Evolutionary conservation across 1,140 invertebrate species (phyloP), one percentile per base, ranked within the genome.

Genomic region (Drosophila hydei): DNA sequence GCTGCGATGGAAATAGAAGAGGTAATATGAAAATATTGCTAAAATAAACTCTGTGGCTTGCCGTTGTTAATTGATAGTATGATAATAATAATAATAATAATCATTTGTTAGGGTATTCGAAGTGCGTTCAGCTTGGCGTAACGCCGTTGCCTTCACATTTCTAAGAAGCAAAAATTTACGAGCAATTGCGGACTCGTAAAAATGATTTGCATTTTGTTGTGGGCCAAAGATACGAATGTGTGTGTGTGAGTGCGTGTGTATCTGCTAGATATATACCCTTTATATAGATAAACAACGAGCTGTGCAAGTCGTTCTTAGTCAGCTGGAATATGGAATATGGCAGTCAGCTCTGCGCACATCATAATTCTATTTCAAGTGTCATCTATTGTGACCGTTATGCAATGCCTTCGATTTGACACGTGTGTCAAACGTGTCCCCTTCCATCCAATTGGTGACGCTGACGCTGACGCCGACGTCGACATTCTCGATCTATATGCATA

Each of bases 131-230:
- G 9, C 25, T 16, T 9, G 14, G 47, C 5, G 40, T 12, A 67
- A 67, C 47, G 48, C 54, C 60, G n/a, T 47, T 38, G 16, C n/a
- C 21, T 27, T 47, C 12, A 36, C 23, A 12, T 54, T 73, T 65
- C 59, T 23, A 47, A 68, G 79, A 73, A 75, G 54, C 47, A 36
- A 59, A 59, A 60, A 77, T 80, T 81, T 75, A 69, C 58, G 58
- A 70, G 58, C 27, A 56, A 50, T 64, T 73, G 55, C 27, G 43
- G 21, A 21, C 38, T 79, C 72, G 63, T 85, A 51, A 85, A 85
- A 84, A 72, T 84, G 80, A 84, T 84, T 85, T 85, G 72, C 78
- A 73, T 50, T 68, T 78, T 59, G 61, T 38, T 60, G 50, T 43
- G 56, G 45, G 42, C 33, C 27, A 19, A 8, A 11, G 11, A 23